phyloP scores from a whole-genome alignment of 2,797 vertebrate species.

The Crocidura indochinensis region DNA sequence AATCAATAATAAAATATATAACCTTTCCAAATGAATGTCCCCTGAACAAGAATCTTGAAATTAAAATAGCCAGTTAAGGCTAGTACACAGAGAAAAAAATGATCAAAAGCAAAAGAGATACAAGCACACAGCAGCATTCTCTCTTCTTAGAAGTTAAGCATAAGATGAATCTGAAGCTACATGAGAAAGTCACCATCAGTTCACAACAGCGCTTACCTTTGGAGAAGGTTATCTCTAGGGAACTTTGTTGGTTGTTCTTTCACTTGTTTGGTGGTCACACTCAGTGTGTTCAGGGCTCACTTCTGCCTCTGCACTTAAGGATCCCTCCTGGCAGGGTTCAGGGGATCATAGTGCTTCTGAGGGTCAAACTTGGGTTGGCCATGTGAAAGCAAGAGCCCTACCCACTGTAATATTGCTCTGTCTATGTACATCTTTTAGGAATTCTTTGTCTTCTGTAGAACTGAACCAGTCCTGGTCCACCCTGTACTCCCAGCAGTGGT shows the following conservation, averaged over 20 bases:
- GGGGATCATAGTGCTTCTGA: too few species aligned
- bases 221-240: background rate
- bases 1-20: constrained; percentile 6
- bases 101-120: constrained; percentile 37
- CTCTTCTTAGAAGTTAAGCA: constrained; percentile 19
- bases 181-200: constrained; percentile 34
- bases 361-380: too few species aligned
- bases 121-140: constrained; percentile 39
- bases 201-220: constrained; percentile 27
- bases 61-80: background rate
- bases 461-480: background rate
- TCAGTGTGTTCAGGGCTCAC: too few species aligned
- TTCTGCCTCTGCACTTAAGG: too few species aligned
- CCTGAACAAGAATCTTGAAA: constrained; percentile 37
- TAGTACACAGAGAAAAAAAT: constrained; percentile 30
- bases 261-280: too few species aligned
- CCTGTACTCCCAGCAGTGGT: background rate
- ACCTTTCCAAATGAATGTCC: background rate
- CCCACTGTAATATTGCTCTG: too few species aligned
- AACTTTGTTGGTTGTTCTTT: background rate
- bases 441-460: constrained; percentile 42
- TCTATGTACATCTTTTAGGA: background rate
- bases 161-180: constrained; percentile 38
- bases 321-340: too few species aligned
- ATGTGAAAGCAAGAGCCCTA: background rate